Conservation (phyloP, 53 echinoderm and acorn worm species). For the Astropecten irregularis region DNA sequence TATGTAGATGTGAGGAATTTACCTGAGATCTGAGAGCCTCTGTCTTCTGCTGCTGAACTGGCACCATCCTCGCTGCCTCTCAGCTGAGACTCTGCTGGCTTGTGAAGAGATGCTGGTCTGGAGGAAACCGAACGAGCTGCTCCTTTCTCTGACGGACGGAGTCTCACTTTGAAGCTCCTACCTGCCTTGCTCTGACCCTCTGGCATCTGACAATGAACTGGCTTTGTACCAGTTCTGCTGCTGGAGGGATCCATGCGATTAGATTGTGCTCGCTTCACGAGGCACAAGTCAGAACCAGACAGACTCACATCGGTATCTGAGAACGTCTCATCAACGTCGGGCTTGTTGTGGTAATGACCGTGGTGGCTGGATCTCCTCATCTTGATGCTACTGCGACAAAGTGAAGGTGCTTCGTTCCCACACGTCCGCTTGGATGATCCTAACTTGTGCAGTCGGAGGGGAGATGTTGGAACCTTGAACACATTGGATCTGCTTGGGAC, state of each 20-base stretch:
- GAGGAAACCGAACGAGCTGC: background rate
- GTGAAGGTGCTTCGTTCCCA: background rate
- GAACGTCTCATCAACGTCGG: too few relatives aligned
- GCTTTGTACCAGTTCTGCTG: too few relatives aligned
- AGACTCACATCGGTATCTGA: conserved; percentile 36
- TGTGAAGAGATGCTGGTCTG: background rate
- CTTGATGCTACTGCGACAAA: background rate
- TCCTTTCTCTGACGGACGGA: background rate
- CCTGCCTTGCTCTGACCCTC: background rate
- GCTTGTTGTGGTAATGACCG: too few relatives aligned
- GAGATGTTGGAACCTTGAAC: conserved; percentile 16
- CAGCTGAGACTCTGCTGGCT: background rate
- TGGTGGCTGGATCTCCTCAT: background rate
- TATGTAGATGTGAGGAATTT: too few relatives aligned
- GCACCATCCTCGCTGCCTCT: background rate
- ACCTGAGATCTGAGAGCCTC: conserved; percentile 5
- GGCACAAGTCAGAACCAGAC: conserved; percentile 6
- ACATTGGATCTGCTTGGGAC: background rate
- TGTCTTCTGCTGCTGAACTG: background rate
- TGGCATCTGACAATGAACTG: background rate
- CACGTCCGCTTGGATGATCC: background rate
- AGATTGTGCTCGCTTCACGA: conserved; percentile 1
- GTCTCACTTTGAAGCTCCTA: background rate
- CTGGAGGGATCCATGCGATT: background rate
- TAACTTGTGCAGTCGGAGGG: background rate